Conservation (phyloP, 2,113 vertebrate species). For the Carollia perspicillata region DNA sequence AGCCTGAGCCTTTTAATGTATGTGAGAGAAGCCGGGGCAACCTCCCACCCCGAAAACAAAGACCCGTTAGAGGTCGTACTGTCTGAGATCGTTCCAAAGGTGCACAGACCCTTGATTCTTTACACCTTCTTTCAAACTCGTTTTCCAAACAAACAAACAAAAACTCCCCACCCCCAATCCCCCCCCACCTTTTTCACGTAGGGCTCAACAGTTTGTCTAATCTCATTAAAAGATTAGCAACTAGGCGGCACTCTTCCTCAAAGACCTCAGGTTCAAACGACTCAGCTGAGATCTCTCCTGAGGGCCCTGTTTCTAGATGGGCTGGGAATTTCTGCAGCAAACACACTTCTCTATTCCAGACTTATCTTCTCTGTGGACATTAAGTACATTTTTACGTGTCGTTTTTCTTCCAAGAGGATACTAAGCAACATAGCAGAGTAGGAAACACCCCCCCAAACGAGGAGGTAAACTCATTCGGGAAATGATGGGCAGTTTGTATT, state of each 20-base stretch:
- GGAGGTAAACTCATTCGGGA: conserved; percentile 67
- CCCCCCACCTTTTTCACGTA: background rate
- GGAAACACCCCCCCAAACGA: background rate
- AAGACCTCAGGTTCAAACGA: background rate
- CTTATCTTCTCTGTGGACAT: background rate
- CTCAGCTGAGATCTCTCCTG: background rate
- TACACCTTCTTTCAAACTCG: background rate
- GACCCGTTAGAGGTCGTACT: conserved; percentile 27
- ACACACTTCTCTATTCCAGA: background rate
- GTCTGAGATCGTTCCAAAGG: background rate
- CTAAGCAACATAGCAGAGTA: background rate
- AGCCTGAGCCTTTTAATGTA: background rate
- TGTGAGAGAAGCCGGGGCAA: background rate
- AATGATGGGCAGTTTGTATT: conserved; percentile 67
- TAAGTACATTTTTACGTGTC: background rate
- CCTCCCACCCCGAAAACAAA: conserved; percentile 68
- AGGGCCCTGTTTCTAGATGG: background rate
- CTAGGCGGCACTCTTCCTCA: background rate
- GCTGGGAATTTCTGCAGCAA: background rate
- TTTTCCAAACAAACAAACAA: background rate
- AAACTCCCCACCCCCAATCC: background rate
- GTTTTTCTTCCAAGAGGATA: background rate
- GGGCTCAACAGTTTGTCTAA: conserved; percentile 31
- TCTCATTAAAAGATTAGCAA: conserved; percentile 53
- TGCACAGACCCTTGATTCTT: background rate